Evolutionary conservation across 2,113 vertebrate genomes (phyloP).

Genomic region (Rhodinocichla rosea): DNA sequence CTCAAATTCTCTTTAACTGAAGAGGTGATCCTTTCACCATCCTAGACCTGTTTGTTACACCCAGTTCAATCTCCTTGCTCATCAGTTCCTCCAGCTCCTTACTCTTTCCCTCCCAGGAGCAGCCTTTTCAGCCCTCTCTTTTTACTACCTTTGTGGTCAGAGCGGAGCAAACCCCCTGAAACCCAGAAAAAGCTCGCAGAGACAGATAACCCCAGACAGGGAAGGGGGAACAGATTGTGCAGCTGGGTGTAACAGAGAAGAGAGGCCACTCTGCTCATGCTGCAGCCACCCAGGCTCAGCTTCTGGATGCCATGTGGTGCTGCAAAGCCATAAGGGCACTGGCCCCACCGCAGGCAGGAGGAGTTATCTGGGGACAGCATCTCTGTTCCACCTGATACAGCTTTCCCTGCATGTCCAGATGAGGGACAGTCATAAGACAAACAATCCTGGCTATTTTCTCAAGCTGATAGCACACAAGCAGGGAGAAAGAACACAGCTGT

Average conservation of each 20-base stretch:
- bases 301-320: neutral
- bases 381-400: neutral
- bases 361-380: neutral
- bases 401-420: neutral
- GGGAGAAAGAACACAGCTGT: constrained; percentile 1
- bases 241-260: neutral
- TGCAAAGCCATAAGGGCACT: neutral
- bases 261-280: neutral
- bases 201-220: neutral
- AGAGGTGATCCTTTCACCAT: neutral
- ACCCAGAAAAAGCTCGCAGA: neutral
- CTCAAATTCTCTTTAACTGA: neutral
- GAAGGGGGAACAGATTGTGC: neutral
- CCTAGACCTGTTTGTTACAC: neutral
- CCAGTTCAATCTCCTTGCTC: neutral
- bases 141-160: neutral
- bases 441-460: constrained; percentile 18
- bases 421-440: neutral
- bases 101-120: neutral
- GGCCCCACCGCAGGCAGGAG: neutral
- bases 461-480: neutral
- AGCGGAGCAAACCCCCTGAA: neutral
- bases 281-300: neutral
- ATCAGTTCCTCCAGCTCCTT: neutral
- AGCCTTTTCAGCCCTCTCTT: neutral